These are phyloP conservation scores for Spermophilus dauricus DNA, from an alignment of 2,113 vertebrate species.

Conservation along the genomic window DNA sequence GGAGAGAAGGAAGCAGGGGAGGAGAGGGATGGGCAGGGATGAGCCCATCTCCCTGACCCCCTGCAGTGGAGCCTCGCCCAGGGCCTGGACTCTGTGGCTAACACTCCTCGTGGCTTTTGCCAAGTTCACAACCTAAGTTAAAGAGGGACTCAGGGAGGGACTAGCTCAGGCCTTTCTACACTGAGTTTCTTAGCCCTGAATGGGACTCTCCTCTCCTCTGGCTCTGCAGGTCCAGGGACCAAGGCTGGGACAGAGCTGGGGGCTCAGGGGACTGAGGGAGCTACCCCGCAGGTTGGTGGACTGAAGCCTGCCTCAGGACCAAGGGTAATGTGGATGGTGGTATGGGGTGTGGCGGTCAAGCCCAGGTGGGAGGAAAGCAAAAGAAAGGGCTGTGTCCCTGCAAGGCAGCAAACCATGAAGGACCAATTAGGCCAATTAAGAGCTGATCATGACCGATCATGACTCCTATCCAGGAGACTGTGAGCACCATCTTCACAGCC, in stretches of 20 bases:
- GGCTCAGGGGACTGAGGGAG: neutral
- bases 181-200: neutral
- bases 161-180: neutral
- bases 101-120: neutral
- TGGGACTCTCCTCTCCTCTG: neutral
- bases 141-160: neutral
- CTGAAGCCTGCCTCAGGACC: neutral
- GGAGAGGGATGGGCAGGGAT: fast-evolving
- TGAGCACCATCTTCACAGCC: neutral
- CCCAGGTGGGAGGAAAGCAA: neutral
- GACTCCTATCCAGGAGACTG: neutral
- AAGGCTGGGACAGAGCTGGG: neutral
- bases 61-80: too few species aligned
- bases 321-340: neutral
- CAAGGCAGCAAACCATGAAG: neutral
- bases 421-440: neutral
- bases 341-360: neutral
- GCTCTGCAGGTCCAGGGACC: neutral
- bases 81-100: neutral
- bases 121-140: neutral
- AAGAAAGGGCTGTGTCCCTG: neutral
- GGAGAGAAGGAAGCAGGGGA: neutral
- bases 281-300: fast-evolving
- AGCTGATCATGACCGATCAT: neutral
- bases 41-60: neutral